Percentiles rank a stretch among this genome's conserved stretches.
phyloP scores from a whole-genome alignment of 2,113 vertebrate species.

The Columba livia region DNA sequence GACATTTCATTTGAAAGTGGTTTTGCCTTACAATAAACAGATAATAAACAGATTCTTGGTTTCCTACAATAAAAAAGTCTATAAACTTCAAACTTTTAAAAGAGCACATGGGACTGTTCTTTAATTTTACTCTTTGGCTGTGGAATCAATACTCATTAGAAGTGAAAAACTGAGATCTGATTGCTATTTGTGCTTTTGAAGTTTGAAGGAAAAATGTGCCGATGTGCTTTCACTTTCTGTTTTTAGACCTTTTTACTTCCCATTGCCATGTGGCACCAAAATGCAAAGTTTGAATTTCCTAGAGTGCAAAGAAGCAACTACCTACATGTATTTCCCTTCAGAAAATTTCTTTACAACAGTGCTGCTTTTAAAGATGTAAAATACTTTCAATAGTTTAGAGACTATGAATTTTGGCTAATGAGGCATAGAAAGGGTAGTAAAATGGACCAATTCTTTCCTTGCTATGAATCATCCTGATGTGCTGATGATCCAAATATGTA shows the following conservation, averaged over 20 bases:
- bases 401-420: neutral
- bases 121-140: slow-evolving; percentile 42
- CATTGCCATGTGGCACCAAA: neutral
- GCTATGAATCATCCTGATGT: neutral
- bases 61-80: slow-evolving; percentile 52
- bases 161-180: slow-evolving; percentile 26
- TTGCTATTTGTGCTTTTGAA: neutral
- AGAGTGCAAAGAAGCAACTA: neutral
- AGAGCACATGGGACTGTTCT: slow-evolving; percentile 17
- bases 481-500: neutral
- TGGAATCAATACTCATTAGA: slow-evolving; percentile 45
- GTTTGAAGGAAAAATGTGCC: neutral
- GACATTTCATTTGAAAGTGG: slow-evolving; percentile 2
- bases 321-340: neutral
- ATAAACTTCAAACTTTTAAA: slow-evolving; percentile 27
- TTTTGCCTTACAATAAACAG: slow-evolving; percentile 54
- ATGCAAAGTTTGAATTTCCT: neutral
- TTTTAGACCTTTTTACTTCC: neutral
- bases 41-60: slow-evolving; percentile 58
- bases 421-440: neutral
- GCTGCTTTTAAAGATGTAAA: neutral
- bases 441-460: neutral
- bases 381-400: neutral
- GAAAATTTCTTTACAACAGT: neutral
- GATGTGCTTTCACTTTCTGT: neutral